phyloP scores from a whole-genome alignment of 2,888 invertebrate species.

The Polydesmus complanatus region DNA sequence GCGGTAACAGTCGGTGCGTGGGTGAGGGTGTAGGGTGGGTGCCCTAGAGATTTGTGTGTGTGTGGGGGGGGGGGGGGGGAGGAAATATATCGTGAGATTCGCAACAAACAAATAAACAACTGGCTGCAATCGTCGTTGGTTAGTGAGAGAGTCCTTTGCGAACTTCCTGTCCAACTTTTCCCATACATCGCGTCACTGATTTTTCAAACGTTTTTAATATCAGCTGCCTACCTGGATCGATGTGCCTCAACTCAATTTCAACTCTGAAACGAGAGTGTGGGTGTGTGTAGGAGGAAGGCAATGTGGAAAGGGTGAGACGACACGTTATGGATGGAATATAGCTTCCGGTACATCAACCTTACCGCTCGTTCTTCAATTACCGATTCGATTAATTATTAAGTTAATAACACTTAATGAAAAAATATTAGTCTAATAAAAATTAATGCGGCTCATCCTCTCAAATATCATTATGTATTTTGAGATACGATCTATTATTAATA shows the following conservation, averaged over 20 bases:
- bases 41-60: neutral
- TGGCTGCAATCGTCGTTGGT: neutral
- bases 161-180: neutral
- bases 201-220: neutral
- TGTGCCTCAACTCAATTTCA: neutral
- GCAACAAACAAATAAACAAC: neutral
- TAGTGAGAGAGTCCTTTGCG: neutral
- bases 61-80: neutral
- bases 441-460: too few species aligned
- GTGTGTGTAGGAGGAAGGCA: neutral
- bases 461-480: too few species aligned
- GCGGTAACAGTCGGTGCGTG: neutral
- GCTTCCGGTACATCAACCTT: too few species aligned
- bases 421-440: too few species aligned
- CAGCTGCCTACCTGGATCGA: neutral
- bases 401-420: too few species aligned
- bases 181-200: neutral
- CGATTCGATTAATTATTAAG: too few species aligned
- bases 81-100: neutral
- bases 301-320: neutral
- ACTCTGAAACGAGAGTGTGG: neutral
- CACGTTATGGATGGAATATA: neutral
- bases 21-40: neutral
- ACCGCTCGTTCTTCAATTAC: too few species aligned
- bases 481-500: too few species aligned